Base-by-base conservation (phyloP, 2,888 invertebrate species). In the Endomychus coccineus region DNA sequence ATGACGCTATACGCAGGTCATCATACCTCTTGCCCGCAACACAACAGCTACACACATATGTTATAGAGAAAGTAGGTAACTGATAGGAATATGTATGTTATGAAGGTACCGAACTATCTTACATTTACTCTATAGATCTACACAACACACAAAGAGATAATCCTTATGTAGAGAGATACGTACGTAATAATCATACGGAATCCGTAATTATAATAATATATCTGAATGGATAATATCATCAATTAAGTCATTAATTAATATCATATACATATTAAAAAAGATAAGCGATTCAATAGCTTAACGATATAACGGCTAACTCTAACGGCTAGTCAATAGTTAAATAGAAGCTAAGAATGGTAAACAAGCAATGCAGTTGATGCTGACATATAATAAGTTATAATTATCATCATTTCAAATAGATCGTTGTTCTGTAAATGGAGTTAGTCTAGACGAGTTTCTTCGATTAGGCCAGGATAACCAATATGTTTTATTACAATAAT, bases 121-220 rank as follows among this genome's bases (percentile, higher is more conserved):
- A 61, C 61, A 63, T 59, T 62, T 62, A 64, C 53, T 51, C 63
- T 64, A 64, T 55, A 63, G 61, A 62, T 62, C 65, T 66, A 66
- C 64, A 65, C 66, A 65, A 66, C 63, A 67, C 67, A 65, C 65
- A 66, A 65, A 67, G 66, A 64, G 61, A 57, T 59, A 64, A 62
- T 58, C 55, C 58, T 61, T 63, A 59, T 58, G 58, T 61, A 62
- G 58, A 61, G 31, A 34, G 52, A 56, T 51, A 54, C 46, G n/a
- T n/a, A n/a, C n/a, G 52, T 60, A 38, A 37, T 37, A 37, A 27
- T 37, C 58, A 56, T 61, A 58, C 60, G 58, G 58, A 56, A 57
- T 59, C 49, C 50, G 51, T 56, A 58, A 58, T 59, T 51, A 56
- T 56, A 37, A 37, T 40, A 29, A 40, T 37, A 37, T 34, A 37